Base-by-base conservation (phyloP, 2,888 invertebrate species). In the Julus scandinavius region DNA sequence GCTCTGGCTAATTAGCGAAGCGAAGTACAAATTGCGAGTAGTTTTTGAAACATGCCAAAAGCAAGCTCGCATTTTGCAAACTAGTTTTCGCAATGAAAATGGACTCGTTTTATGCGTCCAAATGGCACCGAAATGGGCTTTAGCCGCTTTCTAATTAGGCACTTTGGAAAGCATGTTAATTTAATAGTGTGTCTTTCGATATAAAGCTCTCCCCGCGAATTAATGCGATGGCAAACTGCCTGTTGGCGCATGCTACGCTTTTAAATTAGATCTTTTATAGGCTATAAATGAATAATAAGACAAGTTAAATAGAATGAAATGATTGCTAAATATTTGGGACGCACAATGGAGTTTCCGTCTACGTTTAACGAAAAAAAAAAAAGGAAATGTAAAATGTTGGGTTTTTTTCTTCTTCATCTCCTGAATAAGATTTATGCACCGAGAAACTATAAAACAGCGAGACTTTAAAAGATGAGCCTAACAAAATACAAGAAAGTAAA, bases 281-380 rank as follows among this genome's bases (percentile, higher is more conserved):
- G 29, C 72, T 72, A 72, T 72, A 72, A 72, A 72, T 72, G 72
- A 72, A 72, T 72, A 72, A 72, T 72, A 72, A 72, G 72, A 72
- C 72, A 20, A 72, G 72, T 72, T 72, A 72, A 72, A 72, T 72
- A 72, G 72, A 72, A 72, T 72, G 72, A 72, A 72, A 72, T 72
- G 72, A 72, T 72, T 72, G 72, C 72, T 72, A 72, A 72, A 72
- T 72, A 72, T 72, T 72, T 29, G 72, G 29, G 72, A 45, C 58
- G 15, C 58, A 58, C 58, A 58, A 58, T 5, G 58, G 17, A 4
- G 4, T 1, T 15, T 17, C 58, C 15, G 58, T 58, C 20, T 20
- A 11, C 20, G 41, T 72, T 72, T 72, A 20, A 20, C 20, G 20
- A 63, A 15, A 72, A 29, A 29, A 20, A 29, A 29, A 72, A 45